Percentiles rank a stretch among this genome's conserved stretches.
Evolutionary conservation across 2,113 vertebrate genomes (phyloP).

Genomic region (Bos javanicus): DNA sequence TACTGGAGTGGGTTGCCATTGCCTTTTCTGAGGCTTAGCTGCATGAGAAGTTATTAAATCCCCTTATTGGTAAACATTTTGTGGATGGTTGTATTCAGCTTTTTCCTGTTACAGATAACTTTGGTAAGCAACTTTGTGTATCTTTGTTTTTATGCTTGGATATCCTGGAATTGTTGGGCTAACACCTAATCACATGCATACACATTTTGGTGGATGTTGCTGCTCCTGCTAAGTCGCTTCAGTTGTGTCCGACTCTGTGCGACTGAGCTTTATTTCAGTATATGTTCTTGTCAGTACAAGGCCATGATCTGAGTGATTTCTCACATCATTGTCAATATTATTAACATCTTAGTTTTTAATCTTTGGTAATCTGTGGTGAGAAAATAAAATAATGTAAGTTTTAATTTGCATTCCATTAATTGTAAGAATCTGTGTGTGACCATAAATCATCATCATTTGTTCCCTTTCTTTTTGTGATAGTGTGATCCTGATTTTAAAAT

Average conservation of each 20-base stretch:
- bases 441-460: background rate
- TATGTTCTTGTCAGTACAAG: background rate
- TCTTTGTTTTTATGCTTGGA: background rate
- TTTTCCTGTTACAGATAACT: background rate
- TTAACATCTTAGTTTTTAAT: background rate
- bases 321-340: background rate
- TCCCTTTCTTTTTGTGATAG: background rate
- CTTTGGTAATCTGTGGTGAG: background rate
- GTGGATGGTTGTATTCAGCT: background rate
- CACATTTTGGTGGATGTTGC: background rate
- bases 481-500: background rate
- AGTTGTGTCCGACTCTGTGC: no score
- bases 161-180: background rate
- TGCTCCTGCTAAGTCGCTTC: background rate
- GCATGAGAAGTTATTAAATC: background rate
- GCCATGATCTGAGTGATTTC: background rate
- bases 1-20: no score
- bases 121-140: background rate
- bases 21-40: background rate
- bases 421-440: background rate
- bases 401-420: background rate
- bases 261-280: background rate
- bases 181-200: background rate
- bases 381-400: background rate
- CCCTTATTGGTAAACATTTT: background rate